Conservation (phyloP, 2,113 vertebrate species). For the Climacteris rufus region DNA sequence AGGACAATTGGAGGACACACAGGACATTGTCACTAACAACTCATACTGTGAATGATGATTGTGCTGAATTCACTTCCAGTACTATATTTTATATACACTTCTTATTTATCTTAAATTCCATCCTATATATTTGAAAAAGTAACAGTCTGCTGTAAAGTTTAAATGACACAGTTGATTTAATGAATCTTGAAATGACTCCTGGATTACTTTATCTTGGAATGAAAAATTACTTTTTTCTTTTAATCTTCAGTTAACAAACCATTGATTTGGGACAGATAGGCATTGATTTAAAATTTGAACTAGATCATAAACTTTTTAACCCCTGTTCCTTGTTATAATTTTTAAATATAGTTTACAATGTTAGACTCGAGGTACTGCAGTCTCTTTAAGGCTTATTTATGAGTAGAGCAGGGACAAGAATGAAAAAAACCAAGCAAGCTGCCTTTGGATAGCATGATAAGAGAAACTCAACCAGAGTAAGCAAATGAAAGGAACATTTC, state of each 20-base stretch:
- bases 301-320: neutral
- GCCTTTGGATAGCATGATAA: neutral
- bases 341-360: neutral
- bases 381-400: neutral
- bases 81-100: neutral
- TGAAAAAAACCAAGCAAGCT: neutral
- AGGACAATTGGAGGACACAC: neutral
- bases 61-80: neutral
- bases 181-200: neutral
- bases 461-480: neutral
- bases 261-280: neutral
- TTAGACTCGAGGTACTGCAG: neutral
- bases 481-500: slow-evolving; percentile 22
- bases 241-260: neutral
- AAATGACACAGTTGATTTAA: neutral
- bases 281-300: neutral
- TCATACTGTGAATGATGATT: neutral
- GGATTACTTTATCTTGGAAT: neutral
- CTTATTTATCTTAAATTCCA: neutral
- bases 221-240: neutral
- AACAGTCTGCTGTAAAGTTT: neutral
- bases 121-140: neutral
- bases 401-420: neutral
- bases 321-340: neutral
- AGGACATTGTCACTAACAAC: neutral